Evolutionary conservation across 1,140 invertebrate species (phyloP), one percentile per base, ranked within the genome.

Genomic region (Saccostrea cuccullata): DNA sequence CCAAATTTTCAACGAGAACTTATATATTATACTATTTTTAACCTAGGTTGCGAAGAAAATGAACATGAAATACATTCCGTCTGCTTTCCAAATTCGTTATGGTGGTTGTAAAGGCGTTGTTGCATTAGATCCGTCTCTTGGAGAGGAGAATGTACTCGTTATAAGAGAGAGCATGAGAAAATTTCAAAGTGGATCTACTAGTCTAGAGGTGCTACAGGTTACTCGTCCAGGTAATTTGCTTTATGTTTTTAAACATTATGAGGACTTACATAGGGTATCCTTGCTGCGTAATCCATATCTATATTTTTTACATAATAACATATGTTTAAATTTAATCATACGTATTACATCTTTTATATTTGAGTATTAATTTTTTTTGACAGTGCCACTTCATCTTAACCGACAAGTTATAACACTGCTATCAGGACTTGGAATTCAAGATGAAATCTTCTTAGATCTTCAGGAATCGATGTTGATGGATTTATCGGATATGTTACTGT

Each of bases 11-110:
- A 47, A 8, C 84, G 40, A 47, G 4, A 11, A 8, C 6, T 47
- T 47, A 47, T 47, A 47, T 8, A 6, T 8, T 0, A 6, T 8
- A 47, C 2, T 6, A 47, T 8, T 47, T 6, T 47, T 3, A 6
- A 47, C 9, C 0, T 47, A 47, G 47, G 47, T 47, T 47, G 47
- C 47, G 6, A 9, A 47, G 47, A 9, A 6, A 47, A 47, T 47
- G 47, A 47, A 47, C 9, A 6, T 47, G 47, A 6, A 6, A 47
- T 47, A 47, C 47, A 9, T 47, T 2, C 82, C 86, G 11, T 87
- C 86, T 47, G 86, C 86, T 4, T 87, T 87, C 47, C 86, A 87
- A 77, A 87, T 87, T 55, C 86, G 86, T 13, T 87, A 84, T 70
- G 86, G 82, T 47, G 86, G 86, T 0, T 87, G 86, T 55, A 87